Conservation (phyloP, 2,113 vertebrate species). For the Arvicanthis niloticus region DNA sequence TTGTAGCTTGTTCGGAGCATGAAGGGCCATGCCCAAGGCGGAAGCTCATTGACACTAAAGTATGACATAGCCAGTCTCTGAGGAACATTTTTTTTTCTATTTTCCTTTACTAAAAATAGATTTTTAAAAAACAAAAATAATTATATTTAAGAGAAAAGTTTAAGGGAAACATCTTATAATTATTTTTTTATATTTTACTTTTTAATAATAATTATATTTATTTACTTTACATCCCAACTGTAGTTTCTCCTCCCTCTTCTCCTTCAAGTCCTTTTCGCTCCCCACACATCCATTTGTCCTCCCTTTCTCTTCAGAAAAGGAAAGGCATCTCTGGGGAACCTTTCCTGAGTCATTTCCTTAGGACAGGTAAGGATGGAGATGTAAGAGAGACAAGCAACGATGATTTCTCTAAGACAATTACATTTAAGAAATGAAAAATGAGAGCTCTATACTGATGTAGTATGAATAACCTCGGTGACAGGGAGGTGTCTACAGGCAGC, state of each 20-base stretch:
- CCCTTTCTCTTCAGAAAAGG: too few species aligned
- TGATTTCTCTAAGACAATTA: neutral
- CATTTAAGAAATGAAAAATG: conserved; percentile 27
- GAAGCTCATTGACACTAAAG: neutral
- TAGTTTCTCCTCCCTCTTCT: too few species aligned
- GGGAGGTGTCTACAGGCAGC: neutral
- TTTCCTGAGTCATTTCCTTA: neutral
- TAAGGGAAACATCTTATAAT: too few species aligned
- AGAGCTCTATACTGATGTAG: neutral
- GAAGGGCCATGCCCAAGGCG: neutral
- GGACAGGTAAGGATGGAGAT: neutral
- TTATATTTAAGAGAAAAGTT: too few species aligned
- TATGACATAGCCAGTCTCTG: neutral
- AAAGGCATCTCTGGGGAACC: neutral
- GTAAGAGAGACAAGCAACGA: neutral
- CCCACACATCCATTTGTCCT: too few species aligned
- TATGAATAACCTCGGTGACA: neutral
- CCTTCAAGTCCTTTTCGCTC: too few species aligned
- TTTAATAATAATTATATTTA: too few species aligned
- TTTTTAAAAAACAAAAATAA: too few species aligned
- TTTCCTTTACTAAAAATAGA: too few species aligned
- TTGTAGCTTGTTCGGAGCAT: conserved; percentile 19
- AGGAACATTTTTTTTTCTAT: neutral
- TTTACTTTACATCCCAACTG: too few species aligned
- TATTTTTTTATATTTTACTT: too few species aligned